Percentiles rank a stretch among this genome's conserved stretches.
These are phyloP conservation scores for Morpho achilles DNA, from an alignment of 2,888 invertebrate genomes.

Conservation along the genomic window DNA sequence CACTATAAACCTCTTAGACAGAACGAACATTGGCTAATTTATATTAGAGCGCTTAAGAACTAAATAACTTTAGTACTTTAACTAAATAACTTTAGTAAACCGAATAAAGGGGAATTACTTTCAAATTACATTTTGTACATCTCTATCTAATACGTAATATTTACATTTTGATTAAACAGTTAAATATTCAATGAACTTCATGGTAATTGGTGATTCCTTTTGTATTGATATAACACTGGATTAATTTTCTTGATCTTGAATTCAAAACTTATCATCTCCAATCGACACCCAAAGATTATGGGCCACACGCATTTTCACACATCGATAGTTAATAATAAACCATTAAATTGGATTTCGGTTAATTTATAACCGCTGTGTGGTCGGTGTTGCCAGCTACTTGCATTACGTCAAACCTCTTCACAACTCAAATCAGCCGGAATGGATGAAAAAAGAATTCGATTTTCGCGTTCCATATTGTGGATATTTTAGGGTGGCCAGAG, in stretches of 20 bases:
- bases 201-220: too few species aligned
- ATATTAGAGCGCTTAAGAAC: too few species aligned
- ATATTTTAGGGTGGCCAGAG: constrained; percentile 6
- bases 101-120: too few species aligned
- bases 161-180: too few species aligned
- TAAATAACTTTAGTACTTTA: too few species aligned
- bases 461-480: constrained; percentile 16
- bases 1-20: too few species aligned
- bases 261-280: constrained; percentile 6
- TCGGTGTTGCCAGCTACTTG: constrained; percentile 51
- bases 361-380: constrained; percentile 53
- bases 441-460: constrained; percentile 14
- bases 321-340: constrained; percentile 46
- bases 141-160: too few species aligned
- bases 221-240: neutral
- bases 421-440: constrained; percentile 51
- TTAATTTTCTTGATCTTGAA: neutral
- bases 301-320: constrained; percentile 36
- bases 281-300: constrained; percentile 23
- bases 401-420: constrained; percentile 63
- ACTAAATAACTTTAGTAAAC: too few species aligned
- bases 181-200: too few species aligned
- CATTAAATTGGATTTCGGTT: constrained; percentile 64
- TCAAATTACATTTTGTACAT: too few species aligned
- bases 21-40: too few species aligned